Evolutionary conservation across 2,113 vertebrate species (phyloP).

Genomic region (Lepus timidus): DNA sequence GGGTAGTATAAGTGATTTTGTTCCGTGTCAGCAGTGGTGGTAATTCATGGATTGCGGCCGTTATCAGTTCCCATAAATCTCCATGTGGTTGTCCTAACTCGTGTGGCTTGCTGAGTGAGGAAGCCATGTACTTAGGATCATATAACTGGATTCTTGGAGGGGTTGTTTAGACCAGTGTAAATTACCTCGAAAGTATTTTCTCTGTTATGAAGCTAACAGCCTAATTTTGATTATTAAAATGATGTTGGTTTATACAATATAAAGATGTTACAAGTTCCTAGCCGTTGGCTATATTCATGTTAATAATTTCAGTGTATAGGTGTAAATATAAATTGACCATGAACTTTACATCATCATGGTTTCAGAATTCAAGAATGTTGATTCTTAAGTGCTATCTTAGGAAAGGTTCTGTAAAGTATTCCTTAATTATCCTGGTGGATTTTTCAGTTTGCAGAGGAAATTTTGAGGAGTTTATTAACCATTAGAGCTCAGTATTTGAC

Average conservation of each 20-base stretch:
- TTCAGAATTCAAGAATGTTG: background rate
- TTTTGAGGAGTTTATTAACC: background rate
- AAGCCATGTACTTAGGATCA: background rate
- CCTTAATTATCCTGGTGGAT: background rate
- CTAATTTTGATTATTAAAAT: background rate
- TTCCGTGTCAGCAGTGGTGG: background rate
- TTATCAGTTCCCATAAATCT: background rate
- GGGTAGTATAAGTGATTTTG: background rate
- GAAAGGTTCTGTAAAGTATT: background rate
- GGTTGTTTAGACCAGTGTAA: background rate
- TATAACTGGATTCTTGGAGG: background rate
- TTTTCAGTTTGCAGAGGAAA: constrained; percentile 34
- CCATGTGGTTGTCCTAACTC: background rate
- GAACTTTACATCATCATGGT: background rate
- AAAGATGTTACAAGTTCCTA: background rate
- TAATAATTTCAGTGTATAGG: background rate
- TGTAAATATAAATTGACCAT: constrained; percentile 25
- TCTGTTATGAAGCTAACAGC: background rate
- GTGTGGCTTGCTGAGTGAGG: background rate
- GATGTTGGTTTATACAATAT: background rate
- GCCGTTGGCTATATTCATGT: background rate
- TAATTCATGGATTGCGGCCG: background rate
- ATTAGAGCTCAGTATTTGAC: constrained; percentile 20
- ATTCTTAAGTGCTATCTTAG: constrained; percentile 34
- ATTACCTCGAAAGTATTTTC: background rate